Base-by-base conservation (phyloP, 1,140 invertebrate genomes). In the Drosophila neocordata region DNA sequence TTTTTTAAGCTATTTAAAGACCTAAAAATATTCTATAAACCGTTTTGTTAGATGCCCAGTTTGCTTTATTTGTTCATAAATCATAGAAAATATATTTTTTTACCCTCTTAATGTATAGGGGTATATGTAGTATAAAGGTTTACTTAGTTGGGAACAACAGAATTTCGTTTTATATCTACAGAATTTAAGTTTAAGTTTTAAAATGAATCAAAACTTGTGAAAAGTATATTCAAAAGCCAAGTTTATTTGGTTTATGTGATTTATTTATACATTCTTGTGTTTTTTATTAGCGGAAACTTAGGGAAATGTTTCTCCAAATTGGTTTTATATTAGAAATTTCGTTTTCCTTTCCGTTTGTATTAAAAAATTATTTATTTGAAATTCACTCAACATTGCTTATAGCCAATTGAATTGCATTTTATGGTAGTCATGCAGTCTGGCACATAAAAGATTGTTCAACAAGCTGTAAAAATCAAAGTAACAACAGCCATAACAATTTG, bases 401-500 rank as follows among this genome's bases (percentile, higher is more conserved):
- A 27, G 18, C 55, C n/a, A 55, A 48, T 41, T 59, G 58, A 35
- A 53, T 44, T 62, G 61, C 44, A 37, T 37, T 41, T 55, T 44
- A 48, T 51, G 60, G 44, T 62, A 57, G 62, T 60, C 62, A 65
- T 48, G 71, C 57, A 1, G 20, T 62, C 64, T 37, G 35, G 41
- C 9, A 53, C 58, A 59, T 56, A 60, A 61, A 67, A 44, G 58
- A 67, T 66, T 82, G 65, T 53, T 82, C 44, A 82, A 82, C 73
- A 70, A 69, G 73, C 73, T 74, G 69, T 73, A 77, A 77, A 81
- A 77, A 73, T 73, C 41, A 48, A 48, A 55, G 51, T 73, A 70
- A 71, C 57, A 71, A 35, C 56, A 56, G 61, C 38, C 73, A 77
- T 76, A 77, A 77, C 64, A 80, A 80, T 80, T 81, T 81, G 78